These are phyloP conservation scores for Spheniscus mendiculus DNA, from an alignment of 2,113 vertebrate genomes.

Conservation along the genomic window DNA sequence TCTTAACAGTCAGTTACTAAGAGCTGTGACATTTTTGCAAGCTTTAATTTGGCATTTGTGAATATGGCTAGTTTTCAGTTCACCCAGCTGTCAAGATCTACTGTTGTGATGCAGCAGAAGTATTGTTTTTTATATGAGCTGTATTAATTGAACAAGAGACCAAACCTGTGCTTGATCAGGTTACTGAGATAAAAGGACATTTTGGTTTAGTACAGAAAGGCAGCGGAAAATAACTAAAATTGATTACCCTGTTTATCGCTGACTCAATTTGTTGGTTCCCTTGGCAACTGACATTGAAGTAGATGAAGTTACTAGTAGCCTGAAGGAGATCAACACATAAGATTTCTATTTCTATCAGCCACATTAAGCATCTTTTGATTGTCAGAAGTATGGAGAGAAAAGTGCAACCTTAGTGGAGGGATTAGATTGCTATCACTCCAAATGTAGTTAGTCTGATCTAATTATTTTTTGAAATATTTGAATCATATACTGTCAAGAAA, in stretches of 20 bases:
- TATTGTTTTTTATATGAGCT: neutral
- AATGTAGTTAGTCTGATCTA: neutral
- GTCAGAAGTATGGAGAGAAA: neutral
- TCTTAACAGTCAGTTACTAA: neutral
- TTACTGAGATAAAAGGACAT: slow-evolving; percentile 35
- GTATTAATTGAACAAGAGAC: neutral
- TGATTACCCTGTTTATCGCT: slow-evolving; percentile 58
- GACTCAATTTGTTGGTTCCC: slow-evolving; percentile 64
- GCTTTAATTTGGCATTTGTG: neutral
- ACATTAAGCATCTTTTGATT: neutral
- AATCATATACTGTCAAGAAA: neutral
- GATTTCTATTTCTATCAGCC: neutral
- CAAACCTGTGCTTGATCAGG: neutral
- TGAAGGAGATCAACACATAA: neutral
- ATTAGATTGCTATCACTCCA: neutral
- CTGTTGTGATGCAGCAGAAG: neutral
- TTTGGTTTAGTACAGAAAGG: slow-evolving; percentile 27
- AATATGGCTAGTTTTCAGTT: neutral
- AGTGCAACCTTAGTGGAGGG: neutral
- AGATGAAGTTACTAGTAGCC: slow-evolving; percentile 24
- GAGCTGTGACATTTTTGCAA: neutral
- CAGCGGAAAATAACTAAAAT: slow-evolving; percentile 46
- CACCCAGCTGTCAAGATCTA: neutral
- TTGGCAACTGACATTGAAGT: slow-evolving; percentile 52
- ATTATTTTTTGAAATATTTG: neutral